Evolutionary conservation across 2,113 vertebrate genomes (phyloP), one percentile per base, ranked within the genome.

Genomic region (Mirza zaza): DNA sequence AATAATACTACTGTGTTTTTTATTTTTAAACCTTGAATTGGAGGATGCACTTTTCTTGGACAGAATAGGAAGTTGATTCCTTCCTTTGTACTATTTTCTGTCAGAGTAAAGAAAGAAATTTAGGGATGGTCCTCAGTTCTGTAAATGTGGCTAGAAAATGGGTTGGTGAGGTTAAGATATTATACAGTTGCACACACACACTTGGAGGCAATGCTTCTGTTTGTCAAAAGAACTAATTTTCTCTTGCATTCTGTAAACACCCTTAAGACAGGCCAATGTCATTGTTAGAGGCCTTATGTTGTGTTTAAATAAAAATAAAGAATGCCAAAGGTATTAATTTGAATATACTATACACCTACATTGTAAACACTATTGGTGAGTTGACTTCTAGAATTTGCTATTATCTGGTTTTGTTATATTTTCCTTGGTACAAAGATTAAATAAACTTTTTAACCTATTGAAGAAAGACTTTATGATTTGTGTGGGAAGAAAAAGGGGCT

Each of bases 181-280:
- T 45, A 6, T 5, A 76, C 0, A 57, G 2, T 3, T 2, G 10
- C 5, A 42, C 32, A 50, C 32, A 36, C 29, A 52, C 15, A 75
- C 4, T 90, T 61, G 39, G 65, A 92, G 29, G 1, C 59, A 55
- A 71, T n/a, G 7, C 15, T 97, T 96, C 34, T 61, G 18, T 71
- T 90, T 85, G 52, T 84, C 76, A 90, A 94, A 29, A 95, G n/a
- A 95, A 77, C 50, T 92, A 21, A 50, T 97, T 82, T 92, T 63
- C 86, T 88, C 48, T 85, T 77, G 6, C 5, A 94, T 93, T 90
- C 23, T 61, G 52, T 86, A 89, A 90, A 94, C 6, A 81, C 65
- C 29, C 6, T 90, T 88, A 87, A 25, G 29, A 81, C 12, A 89
- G 87, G 39, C 21, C 32, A 57, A 8, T 80, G 20, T 42, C n/a